phyloP scores from a whole-genome alignment of 2,797 vertebrate genomes.

The Okamejei kenojei region DNA sequence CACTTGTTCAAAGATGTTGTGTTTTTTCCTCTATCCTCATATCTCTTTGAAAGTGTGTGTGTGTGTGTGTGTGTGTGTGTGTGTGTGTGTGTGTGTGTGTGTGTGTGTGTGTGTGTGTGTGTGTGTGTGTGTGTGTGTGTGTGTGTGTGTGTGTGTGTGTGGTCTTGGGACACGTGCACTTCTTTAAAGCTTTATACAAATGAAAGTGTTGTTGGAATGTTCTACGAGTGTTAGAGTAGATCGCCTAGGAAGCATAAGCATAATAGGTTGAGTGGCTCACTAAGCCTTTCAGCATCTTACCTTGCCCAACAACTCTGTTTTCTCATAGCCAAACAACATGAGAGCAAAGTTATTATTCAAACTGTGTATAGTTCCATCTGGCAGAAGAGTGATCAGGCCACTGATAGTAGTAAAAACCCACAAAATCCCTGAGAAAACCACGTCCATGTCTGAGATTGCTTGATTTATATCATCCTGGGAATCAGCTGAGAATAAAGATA shows the following conservation, averaged over 20 bases:
- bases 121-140: too few relatives aligned
- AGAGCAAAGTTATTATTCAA: slow-evolving; percentile 71
- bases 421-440: slow-evolving; percentile 66
- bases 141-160: too few relatives aligned
- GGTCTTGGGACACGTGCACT: neutral
- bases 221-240: neutral
- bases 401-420: slow-evolving; percentile 75
- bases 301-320: slow-evolving; percentile 75
- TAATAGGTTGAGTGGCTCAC: slow-evolving; percentile 25
- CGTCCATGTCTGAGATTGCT: slow-evolving; percentile 42
- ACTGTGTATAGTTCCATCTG: slow-evolving; percentile 73
- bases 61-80: too few relatives aligned
- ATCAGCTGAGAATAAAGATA: slow-evolving; percentile 36
- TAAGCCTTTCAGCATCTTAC: slow-evolving; percentile 50
- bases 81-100: too few relatives aligned
- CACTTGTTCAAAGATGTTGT: too few relatives aligned
- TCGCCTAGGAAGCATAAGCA: neutral
- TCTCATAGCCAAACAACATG: slow-evolving; percentile 74
- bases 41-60: too few relatives aligned
- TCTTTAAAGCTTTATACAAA: slow-evolving; percentile 29
- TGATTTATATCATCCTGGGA: neutral
- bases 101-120: too few relatives aligned
- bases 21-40: too few relatives aligned
- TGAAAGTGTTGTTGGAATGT: slow-evolving; percentile 24
- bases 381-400: slow-evolving; percentile 69